phyloP scores from a whole-genome alignment of 2,888 invertebrate species.

The Yponomeuta sedellus region DNA sequence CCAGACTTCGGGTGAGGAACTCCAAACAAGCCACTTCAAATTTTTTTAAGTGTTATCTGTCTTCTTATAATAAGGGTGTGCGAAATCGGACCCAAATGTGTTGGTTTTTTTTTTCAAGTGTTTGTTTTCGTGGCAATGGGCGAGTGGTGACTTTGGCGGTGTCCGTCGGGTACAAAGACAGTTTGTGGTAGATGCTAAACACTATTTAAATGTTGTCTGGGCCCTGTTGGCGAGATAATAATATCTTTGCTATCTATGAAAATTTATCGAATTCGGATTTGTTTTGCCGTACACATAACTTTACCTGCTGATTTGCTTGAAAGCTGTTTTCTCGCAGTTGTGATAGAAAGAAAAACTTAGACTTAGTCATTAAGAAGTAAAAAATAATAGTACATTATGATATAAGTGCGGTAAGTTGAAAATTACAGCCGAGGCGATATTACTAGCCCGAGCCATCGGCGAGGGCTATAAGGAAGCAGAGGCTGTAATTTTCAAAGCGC shows the following conservation, averaged over 20 bases:
- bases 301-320: neutral
- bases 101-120: conserved; percentile 10
- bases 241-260: conserved; percentile 6
- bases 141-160: conserved; percentile 51
- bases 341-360: no score
- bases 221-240: conserved; percentile 42
- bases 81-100: conserved; percentile 37
- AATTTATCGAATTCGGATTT: neutral
- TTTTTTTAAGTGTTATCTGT: conserved; percentile 45
- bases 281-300: neutral
- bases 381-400: no score
- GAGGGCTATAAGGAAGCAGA: no score
- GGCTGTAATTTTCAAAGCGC: no score
- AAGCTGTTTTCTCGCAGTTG: no score
- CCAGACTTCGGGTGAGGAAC: no score
- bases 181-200: conserved; percentile 39
- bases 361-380: no score
- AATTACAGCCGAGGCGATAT: no score
- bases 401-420: no score
- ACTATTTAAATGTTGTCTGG: conserved; percentile 34
- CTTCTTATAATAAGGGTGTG: conserved; percentile 56
- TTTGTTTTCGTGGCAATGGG: neutral
- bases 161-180: conserved; percentile 46
- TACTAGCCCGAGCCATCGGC: no score
- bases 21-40: neutral